Evolutionary conservation across 2,113 vertebrate genomes (phyloP).

Genomic region (Callocephalon fimbriatum): DNA sequence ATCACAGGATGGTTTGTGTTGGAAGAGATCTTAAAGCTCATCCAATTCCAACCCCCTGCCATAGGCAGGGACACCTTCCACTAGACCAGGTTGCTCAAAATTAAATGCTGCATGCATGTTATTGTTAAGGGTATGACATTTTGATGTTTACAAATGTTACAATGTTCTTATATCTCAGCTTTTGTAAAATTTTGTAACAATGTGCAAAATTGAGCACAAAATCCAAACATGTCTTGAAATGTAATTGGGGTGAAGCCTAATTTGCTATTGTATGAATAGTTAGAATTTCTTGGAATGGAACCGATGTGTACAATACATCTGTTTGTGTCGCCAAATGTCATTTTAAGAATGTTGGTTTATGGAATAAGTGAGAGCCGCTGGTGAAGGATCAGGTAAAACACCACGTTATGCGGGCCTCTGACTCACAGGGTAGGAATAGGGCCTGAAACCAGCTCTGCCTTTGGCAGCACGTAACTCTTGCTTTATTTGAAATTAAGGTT

Average conservation of each 20-base stretch:
- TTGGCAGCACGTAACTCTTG: neutral
- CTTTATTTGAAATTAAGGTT: neutral
- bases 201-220: neutral
- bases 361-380: neutral
- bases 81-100: neutral
- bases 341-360: neutral
- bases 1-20: neutral
- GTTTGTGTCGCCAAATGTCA: neutral
- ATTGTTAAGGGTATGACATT: neutral
- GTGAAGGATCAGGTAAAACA: neutral
- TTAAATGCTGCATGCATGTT: neutral
- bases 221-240: neutral
- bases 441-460: neutral
- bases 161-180: neutral
- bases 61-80: neutral
- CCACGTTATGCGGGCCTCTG: fast-evolving
- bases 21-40: neutral
- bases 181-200: neutral
- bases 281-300: neutral
- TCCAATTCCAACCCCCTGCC: neutral
- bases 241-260: neutral
- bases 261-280: neutral
- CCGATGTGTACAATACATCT: neutral
- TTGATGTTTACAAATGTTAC: neutral
- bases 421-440: neutral